Conservation (phyloP, 2,888 invertebrate genomes). For the Limnephilus rhombicus region DNA sequence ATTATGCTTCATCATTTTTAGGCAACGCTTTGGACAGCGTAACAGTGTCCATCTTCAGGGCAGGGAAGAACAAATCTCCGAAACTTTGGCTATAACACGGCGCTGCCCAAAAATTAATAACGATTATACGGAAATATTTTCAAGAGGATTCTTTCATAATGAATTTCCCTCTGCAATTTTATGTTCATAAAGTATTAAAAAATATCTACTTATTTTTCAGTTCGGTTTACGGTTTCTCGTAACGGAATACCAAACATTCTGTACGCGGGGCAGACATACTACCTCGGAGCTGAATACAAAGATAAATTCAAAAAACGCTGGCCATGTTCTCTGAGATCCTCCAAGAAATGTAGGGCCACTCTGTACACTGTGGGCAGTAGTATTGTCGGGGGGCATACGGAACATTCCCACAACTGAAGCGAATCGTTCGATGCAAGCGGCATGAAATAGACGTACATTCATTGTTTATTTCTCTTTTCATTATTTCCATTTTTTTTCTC, state of each 20-base stretch:
- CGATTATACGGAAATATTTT: no score
- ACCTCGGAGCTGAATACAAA: constrained; percentile 70
- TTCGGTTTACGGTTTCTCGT: constrained; percentile 30
- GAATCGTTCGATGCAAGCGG: neutral
- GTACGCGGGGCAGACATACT: constrained; percentile 69
- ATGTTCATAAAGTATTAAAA: neutral
- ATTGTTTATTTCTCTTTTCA: neutral
- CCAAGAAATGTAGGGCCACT: constrained; percentile 30
- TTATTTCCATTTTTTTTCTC: neutral
- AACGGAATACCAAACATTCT: constrained; percentile 34
- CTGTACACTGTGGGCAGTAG: constrained; percentile 24
- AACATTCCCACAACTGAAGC: neutral
- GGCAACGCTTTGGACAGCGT: no score
- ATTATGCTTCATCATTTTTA: no score
- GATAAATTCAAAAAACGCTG: constrained; percentile 71
- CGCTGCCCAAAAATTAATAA: no score
- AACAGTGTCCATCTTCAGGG: no score
- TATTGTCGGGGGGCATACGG: constrained; percentile 5
- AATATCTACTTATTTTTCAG: constrained; percentile 29
- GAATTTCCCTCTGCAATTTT: no score
- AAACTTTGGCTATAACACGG: no score
- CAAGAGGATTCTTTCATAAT: no score
- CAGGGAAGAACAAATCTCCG: no score
- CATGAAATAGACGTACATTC: neutral
- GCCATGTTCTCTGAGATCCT: constrained; percentile 68